A percentile compares a stretch with the other conserved stretches of the same genome.
These are phyloP conservation scores for Nannoperca obscura DNA, from an alignment of 2,797 vertebrate genomes.

Conservation along the genomic window DNA sequence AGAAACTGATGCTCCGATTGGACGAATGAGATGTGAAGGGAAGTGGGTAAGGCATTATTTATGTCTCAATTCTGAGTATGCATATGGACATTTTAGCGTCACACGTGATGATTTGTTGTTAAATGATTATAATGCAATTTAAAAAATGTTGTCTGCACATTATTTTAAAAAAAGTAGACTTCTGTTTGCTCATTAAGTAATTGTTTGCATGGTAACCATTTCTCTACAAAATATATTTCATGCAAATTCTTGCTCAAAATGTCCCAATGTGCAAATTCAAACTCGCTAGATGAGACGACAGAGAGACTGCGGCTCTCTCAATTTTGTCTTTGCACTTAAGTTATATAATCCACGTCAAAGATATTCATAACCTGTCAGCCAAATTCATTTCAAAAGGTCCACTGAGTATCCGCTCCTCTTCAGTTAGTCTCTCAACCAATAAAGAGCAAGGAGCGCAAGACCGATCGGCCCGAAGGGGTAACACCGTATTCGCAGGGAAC, in stretches of 20 bases:
- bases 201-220: neutral
- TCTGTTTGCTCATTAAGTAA: too few species aligned
- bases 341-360: constrained; percentile 32
- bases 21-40: too few species aligned
- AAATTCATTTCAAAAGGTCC: constrained; percentile 26
- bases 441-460: neutral
- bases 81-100: neutral
- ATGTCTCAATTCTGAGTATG: neutral
- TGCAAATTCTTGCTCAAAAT: neutral
- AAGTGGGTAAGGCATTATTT: neutral
- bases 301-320: neutral
- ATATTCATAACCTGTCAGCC: constrained; percentile 34
- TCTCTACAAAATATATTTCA: neutral
- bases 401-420: neutral
- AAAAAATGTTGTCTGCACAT: neutral
- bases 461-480: neutral
- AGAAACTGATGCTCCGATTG: neutral
- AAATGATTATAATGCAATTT: neutral
- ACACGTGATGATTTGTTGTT: neutral
- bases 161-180: too few species aligned
- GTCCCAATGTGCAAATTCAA: too few species aligned
- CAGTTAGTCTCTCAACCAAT: constrained; percentile 20
- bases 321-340: neutral
- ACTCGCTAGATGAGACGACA: neutral
- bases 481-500: neutral